Conservation (phyloP, 2,888 invertebrate genomes). For the Podabrus alpinus region DNA sequence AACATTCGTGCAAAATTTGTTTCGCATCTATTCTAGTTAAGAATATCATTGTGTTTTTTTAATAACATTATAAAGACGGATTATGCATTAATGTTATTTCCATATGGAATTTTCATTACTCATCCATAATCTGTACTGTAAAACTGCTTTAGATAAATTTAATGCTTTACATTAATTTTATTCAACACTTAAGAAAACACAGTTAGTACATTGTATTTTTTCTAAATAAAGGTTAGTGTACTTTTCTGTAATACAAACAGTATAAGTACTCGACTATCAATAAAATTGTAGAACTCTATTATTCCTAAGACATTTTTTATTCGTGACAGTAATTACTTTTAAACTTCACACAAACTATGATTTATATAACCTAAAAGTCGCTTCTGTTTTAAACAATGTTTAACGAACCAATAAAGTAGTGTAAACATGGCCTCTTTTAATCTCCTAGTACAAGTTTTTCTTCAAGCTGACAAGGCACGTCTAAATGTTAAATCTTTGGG, state of each 20-base stretch:
- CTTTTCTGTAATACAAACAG: not conserved
- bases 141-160: not conserved
- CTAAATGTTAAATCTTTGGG: slow-evolving; percentile 1
- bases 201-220: not conserved
- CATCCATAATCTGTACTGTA: not conserved
- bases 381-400: not conserved
- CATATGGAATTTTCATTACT: not conserved
- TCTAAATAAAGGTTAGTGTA: not conserved
- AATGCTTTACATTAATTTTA: not conserved
- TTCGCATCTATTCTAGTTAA: too few species aligned
- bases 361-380: slow-evolving; percentile 8
- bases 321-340: slow-evolving; percentile 19
- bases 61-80: too few species aligned
- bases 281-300: not conserved
- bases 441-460: not conserved
- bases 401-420: not conserved
- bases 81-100: too few species aligned
- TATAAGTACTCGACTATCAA: not conserved
- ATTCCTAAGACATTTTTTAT: not conserved
- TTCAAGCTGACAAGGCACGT: slow-evolving; percentile 2
- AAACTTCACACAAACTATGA: slow-evolving; percentile 19
- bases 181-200: not conserved
- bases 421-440: slow-evolving; percentile 2
- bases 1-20: too few species aligned
- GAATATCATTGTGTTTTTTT: too few species aligned